Base-by-base conservation (phyloP, 2,113 vertebrate species). In the Solea senegalensis region DNA sequence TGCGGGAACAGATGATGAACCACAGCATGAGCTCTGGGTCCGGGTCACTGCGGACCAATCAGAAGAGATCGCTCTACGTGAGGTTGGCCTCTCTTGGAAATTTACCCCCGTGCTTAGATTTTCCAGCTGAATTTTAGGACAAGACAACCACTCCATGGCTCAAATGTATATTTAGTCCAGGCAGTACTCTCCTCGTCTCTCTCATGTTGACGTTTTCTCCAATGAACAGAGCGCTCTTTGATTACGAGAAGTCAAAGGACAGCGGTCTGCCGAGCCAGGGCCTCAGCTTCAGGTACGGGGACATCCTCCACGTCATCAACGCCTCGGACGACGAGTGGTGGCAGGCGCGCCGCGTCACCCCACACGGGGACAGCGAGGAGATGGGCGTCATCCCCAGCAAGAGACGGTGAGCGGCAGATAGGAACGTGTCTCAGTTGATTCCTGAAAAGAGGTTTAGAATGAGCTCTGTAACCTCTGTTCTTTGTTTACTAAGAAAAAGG, bases 1-100 rank as follows among this genome's bases (percentile, higher is more conserved):
- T 99, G 79, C 95, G 97, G 62, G 97, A 98, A 88, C 97, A 98
- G 95, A 97, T 99, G 97, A 98, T 99, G 96, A 99, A 98, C 93
- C 96, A 98, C 95, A 98, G 97, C 93, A 97, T 98, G 96, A 98
- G 96, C 93, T 98, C 97, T 65, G 97, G 96, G 71, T 98, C 97
- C 0, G 97, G 97, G 72, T 98, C 97, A 69, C 95, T 99, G 84
- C 92, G 95, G 91, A 98, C 97, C 89, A 99, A 97, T 93, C 97
- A 98, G 85, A 99, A 99, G 88, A 95, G 96, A 58, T 97, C 97
- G 9, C 95, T 99, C 74, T 98, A 99, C 48, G 97, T 99, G 91
- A 98, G 97, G 97, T 98, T 90, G 81, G 93, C 68, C 50, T 60
- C 46, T 44, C 66, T 63, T 62, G 16, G 21, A 16, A 3, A 63